Evolutionary conservation across 2,797 vertebrate species (phyloP), one percentile per base, ranked within the genome.

Genomic region (Avahi laniger): DNA sequence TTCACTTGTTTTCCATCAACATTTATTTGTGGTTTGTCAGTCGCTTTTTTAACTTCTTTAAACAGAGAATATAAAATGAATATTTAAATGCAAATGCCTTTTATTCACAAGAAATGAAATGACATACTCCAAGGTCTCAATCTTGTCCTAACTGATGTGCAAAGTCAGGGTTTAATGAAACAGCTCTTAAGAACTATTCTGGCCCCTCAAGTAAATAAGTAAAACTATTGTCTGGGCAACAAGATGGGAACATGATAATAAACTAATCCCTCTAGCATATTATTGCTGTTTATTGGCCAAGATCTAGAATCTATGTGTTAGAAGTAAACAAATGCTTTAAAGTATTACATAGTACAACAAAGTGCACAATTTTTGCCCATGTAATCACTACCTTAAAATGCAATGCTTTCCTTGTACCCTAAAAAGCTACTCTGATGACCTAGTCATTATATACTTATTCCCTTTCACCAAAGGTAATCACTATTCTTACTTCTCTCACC

Each of bases 1-100:
- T 75, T 94, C 13, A 70, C 17, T 30, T 96, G 86, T 57, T 94
- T 96, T 88, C 50, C 41, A 61, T 76, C 67, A 43, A 43, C 43
- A 28, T 61, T 91, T 82, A 75, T 61, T 87, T 94, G 15, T 88
- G 72, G 24, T 43, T 94, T 93, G 69, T 61, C 41, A 70, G 24
- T 59, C 89, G 67, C 63, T 54, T 89, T 91, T 79, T 61, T 61
- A 93, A 61, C 63, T 78, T 89, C 4, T 69, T 72, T 89, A 59
- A 85, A 43, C 28, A n/a, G 33, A 73, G 43, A 82, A 88, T 48
- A 75, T n/a, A 88, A 54, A 70, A 38, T 18, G 46, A 70, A 38
- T 18, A 46, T 63, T 85, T 57, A 67, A 85, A 78, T 85, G 10
- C 30, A 81, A 48, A 63, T 93, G 10, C 24, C 67, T 67, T 90